Base-by-base conservation (phyloP, 2,113 vertebrate genomes). In the Perca schrenkii region DNA sequence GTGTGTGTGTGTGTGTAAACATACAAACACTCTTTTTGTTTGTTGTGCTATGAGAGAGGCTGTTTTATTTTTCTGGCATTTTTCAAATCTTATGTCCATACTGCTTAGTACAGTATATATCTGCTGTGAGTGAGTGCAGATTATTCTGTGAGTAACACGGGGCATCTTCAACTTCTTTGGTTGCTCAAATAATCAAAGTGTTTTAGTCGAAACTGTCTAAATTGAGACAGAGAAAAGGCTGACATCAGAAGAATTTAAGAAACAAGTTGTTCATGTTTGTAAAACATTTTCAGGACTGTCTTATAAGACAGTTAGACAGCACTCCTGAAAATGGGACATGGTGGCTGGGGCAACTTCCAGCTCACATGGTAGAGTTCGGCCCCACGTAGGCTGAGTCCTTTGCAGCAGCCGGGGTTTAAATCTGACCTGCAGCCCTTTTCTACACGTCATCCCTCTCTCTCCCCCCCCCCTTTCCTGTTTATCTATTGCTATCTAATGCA, bases 81-180 rank as follows among this genome's bases (percentile, higher is more conserved):
- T 85, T 58, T 63, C 58, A n/a, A 57, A 66, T 46, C 17, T 36
- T 43, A 74, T 82, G 67, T 75, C 57, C 46, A 69, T 57, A 56
- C 40, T 25, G 54, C 67, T 73, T 36, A 43, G 57, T 80, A 43
- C 40, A 40, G 40, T 62, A 40, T 60, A 22, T 25, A 17, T 80
- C 54, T 17, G 11, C 5, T 2, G 36, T 46, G 46, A 46, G 68
- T 52, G 61, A 47, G 22, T 69, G 21, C 28, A 65, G 67, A 65
- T 65, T 34, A 1, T 54, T 36, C 31, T 31, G 52, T 81, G 43
- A 80, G 31, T 80, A 76, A 79, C 36, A 70, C 22, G 19, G 21
- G 16, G 53, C 31, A 64, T 25, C n/a, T 25, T 66, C 14, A 47
- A 10, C 53, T 60, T 76, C 19, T 34, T 54, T 31, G 65, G 46